Base-by-base conservation (phyloP, 2,888 invertebrate species). In the Conomelus anceps region DNA sequence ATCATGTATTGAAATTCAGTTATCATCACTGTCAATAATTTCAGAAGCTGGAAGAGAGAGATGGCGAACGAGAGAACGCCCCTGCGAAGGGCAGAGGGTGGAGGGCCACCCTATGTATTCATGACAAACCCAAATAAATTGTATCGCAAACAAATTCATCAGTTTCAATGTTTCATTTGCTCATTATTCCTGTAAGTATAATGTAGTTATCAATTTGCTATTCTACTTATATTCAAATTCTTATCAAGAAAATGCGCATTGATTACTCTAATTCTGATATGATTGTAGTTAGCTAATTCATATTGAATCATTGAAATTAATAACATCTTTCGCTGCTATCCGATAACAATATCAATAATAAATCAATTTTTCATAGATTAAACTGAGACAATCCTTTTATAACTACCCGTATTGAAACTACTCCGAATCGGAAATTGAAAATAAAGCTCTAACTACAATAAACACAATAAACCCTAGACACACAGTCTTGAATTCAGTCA, bases 81-180 rank as follows among this genome's bases (percentile, higher is more conserved):
- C 89, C 92, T 95, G 90, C 94, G 94, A 17, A 92, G 92, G 89
- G 92, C 92, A 0, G 90, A 92, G 26, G 92, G 92, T 90, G 92
- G 90, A 17, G 90, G 93, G n/a, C 93, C 94, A n/a, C 92, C 93
- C 86, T 94, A 94, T 91, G 93, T 94, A 1, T 94, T 94, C 91
- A 94, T 94, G 29, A 93, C 94, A 29, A 94, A 94, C 23, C 92
- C 94, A 6, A 92, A 94, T 34, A 93, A 94, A 63, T 93, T 93
- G 20, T 93, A 94, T 86, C 89, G 89, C 41, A 90, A 90, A 84
- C 90, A 93, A 91, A 92, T 94, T 91, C 93, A 93, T 88, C 94
- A 95, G 92, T 95, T 96, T 92, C 96, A 97, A 92, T 97, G 96
- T 92, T 96, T 96, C 91, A 93, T 97, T 86, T 96, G 96, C 92